phyloP scores from a whole-genome alignment of 2,888 invertebrate species.

The Temnothorax rugatulus region DNA sequence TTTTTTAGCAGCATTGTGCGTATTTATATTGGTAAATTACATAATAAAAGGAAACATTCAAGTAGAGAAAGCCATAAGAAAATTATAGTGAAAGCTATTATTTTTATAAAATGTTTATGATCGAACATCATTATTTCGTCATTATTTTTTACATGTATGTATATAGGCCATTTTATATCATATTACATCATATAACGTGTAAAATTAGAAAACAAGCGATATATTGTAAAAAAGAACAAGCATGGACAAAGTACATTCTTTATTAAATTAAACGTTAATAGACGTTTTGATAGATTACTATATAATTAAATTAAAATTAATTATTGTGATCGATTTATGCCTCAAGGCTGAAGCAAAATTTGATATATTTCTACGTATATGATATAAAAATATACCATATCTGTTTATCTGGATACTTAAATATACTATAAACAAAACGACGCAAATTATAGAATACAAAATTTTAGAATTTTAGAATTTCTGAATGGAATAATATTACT shows the following conservation, averaged over 20 bases:
- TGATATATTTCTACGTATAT: neutral
- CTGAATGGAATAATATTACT: neutral
- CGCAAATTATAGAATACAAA: neutral
- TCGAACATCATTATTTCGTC: too few species aligned
- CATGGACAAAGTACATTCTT: neutral
- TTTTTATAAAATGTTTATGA: too few species aligned
- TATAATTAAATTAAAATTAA: constrained; percentile 10
- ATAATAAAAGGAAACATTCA: constrained; percentile 2
- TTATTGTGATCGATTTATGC: constrained; percentile 12
- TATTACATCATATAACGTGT: too few species aligned
- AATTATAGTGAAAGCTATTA: neutral
- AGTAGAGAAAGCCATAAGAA: neutral
- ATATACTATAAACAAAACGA: neutral
- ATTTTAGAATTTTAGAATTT: neutral
- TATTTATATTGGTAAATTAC: neutral
- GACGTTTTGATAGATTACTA: neutral
- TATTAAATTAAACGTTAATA: constrained; percentile 19
- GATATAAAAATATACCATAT: neutral
- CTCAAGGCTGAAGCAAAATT: neutral
- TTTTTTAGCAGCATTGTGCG: neutral
- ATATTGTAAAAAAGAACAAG: neutral
- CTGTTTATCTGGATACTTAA: neutral
- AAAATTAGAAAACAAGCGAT: too few species aligned
- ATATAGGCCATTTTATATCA: too few species aligned
- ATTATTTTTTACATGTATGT: too few species aligned